phyloP scores from a whole-genome alignment of 2,797 vertebrate genomes.

The Hafferia zeledoni region DNA sequence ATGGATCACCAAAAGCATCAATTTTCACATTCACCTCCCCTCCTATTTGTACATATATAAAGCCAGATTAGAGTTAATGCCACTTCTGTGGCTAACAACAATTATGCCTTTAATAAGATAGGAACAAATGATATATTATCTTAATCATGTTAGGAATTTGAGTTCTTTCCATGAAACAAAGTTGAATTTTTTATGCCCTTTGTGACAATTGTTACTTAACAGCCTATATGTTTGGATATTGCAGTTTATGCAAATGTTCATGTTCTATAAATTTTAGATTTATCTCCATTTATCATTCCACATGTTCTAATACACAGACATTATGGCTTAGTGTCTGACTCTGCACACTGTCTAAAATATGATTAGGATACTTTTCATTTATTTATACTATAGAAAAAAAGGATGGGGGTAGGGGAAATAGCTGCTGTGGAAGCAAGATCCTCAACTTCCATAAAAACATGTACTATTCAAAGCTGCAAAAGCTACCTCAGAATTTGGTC shows the following conservation, averaged over 20 bases:
- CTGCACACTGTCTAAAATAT: slow-evolving; percentile 71
- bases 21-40: slow-evolving; percentile 83
- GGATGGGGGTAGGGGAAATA: neutral
- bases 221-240: slow-evolving; percentile 90
- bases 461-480: neutral
- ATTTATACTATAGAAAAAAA: slow-evolving; percentile 75
- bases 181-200: slow-evolving; percentile 92
- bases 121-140: slow-evolving; percentile 87
- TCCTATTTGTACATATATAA: slow-evolving; percentile 89
- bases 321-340: slow-evolving; percentile 59
- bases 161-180: slow-evolving; percentile 80
- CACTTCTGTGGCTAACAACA: slow-evolving; percentile 87
- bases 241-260: slow-evolving; percentile 92
- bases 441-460: neutral
- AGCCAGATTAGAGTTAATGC: slow-evolving; percentile 78
- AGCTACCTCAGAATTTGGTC: neutral
- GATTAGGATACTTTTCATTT: slow-evolving; percentile 84
- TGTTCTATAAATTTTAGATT: slow-evolving; percentile 99
- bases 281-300: slow-evolving; percentile 88
- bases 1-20: slow-evolving; percentile 91
- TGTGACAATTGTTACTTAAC: slow-evolving; percentile 85
- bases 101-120: slow-evolving; percentile 89
- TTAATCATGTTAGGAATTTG: slow-evolving; percentile 82
- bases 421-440: neutral
- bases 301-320: slow-evolving; percentile 75